Conservation (phyloP, 2,888 invertebrate species). For the Ariolimax columbianus region DNA sequence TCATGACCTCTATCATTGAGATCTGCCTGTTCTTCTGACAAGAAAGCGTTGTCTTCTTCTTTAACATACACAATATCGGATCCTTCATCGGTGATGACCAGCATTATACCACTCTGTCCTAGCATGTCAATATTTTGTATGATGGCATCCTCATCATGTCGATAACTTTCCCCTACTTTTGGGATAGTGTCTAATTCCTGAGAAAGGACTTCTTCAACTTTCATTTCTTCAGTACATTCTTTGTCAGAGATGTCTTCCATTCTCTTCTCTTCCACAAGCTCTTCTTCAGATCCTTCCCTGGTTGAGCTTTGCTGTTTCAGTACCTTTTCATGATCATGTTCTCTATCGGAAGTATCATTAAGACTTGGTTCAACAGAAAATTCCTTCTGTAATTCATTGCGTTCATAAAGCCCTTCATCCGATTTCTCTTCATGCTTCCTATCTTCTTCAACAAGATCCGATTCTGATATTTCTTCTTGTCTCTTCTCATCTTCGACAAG, state of each 20-base stretch:
- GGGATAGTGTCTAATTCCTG: background rate
- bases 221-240: too few species aligned
- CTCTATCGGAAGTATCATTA: constrained; percentile 24
- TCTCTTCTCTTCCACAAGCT: background rate
- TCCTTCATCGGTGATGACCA: background rate
- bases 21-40: constrained; percentile 13
- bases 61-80: constrained; percentile 32
- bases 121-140: background rate
- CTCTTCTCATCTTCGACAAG: background rate
- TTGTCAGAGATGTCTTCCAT: background rate
- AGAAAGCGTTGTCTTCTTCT: constrained; percentile 2
- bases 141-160: background rate
- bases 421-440: background rate
- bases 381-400: background rate
- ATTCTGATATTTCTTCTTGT: background rate
- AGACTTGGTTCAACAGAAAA: constrained; percentile 39
- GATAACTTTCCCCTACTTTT: background rate
- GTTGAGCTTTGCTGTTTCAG: constrained; percentile 40
- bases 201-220: background rate
- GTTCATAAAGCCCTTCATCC: constrained; percentile 19
- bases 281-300: too few species aligned
- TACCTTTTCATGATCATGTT: constrained; percentile 42
- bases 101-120: background rate
- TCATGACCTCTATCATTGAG: background rate
- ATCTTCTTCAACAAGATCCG: background rate